Conservation (phyloP, 2,113 vertebrate genomes). For the Callaeas wilsoni region DNA sequence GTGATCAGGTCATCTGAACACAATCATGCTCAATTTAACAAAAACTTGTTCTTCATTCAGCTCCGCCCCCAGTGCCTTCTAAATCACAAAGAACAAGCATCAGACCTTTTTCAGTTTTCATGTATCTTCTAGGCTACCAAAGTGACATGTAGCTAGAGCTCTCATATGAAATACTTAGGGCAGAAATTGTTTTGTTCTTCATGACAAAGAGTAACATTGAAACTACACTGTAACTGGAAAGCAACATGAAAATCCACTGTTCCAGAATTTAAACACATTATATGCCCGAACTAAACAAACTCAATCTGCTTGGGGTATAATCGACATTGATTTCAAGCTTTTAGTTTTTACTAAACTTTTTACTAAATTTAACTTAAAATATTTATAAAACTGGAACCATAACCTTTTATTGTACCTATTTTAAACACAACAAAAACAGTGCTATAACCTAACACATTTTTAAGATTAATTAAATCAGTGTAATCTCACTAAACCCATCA, state of each 20-base stretch:
- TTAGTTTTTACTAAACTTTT: not conserved
- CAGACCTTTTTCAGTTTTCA: not conserved
- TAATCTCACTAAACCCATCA: not conserved
- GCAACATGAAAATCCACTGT: not conserved
- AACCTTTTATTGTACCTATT: not conserved
- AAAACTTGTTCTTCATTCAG: not conserved
- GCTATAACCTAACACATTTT: not conserved
- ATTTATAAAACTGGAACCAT: not conserved
- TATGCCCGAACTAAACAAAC: not conserved
- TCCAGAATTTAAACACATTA: not conserved
- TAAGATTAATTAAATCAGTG: not conserved
- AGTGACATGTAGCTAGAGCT: not conserved
- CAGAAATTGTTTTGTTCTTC: not conserved
- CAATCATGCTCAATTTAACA: not conserved
- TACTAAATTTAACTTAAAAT: not conserved
- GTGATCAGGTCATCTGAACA: not conserved
- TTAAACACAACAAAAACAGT: not conserved
- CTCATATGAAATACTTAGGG: not conserved
- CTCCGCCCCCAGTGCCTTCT: rapidly evolving
- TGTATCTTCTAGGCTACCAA: not conserved
- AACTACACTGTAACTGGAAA: not conserved
- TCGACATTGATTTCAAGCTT: not conserved
- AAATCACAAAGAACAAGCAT: not conserved
- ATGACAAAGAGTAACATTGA: not conserved
- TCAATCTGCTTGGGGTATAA: not conserved